Evolutionary conservation across 2,113 vertebrate genomes (phyloP).

Genomic region (Taurulus bubalis): DNA sequence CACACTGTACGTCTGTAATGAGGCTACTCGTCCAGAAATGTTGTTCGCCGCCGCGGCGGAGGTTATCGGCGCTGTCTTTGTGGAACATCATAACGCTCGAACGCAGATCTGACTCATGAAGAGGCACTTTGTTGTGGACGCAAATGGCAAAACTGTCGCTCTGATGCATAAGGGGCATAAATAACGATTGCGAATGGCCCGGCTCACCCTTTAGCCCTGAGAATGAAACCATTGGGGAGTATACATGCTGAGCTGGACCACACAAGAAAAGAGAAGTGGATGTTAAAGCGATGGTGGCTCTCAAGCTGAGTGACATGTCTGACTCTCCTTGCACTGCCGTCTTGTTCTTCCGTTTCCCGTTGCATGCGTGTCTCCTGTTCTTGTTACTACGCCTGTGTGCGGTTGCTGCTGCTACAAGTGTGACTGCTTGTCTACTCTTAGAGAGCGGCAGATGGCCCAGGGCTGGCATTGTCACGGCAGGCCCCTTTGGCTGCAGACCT

Average conservation of each 20-base stretch:
- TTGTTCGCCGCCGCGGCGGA: neutral
- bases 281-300: constrained; percentile 8
- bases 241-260: neutral
- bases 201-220: neutral
- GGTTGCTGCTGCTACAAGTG: constrained; percentile 15
- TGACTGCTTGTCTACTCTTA: constrained; percentile 48
- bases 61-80: constrained; percentile 13
- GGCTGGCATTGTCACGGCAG: constrained; percentile 44
- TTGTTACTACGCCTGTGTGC: constrained; percentile 14
- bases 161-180: neutral
- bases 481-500: constrained; percentile 40
- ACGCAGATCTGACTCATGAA: constrained; percentile 27
- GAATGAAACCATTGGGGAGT: constrained; percentile 12
- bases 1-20: constrained; percentile 29
- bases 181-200: neutral
- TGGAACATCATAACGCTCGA: neutral
- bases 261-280: constrained; percentile 25
- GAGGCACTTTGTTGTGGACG: constrained; percentile 22
- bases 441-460: constrained; percentile 64
- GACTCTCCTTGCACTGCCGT: neutral
- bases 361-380: constrained; percentile 18
- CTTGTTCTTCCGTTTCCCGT: neutral
- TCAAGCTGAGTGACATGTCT: neutral
- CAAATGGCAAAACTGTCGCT: constrained; percentile 31
- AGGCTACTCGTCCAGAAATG: constrained; percentile 44